phyloP scores from a whole-genome alignment of 2,113 vertebrate species.

The Pica pica region DNA sequence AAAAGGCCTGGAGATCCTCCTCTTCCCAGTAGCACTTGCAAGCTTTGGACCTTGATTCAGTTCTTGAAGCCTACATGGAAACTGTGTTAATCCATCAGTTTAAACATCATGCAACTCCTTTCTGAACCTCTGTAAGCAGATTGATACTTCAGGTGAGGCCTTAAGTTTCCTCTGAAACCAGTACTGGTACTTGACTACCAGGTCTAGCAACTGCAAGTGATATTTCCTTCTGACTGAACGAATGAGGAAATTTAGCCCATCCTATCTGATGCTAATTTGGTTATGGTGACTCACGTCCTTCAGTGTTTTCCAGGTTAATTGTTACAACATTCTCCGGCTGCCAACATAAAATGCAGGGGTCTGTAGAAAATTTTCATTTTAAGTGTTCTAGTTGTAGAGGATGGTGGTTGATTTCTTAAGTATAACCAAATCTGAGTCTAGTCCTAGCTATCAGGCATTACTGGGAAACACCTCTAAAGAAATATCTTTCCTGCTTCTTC shows the following conservation, averaged over 20 bases:
- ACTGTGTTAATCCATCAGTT: not conserved
- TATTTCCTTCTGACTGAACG: not conserved
- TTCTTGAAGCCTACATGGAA: not conserved
- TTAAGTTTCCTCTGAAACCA: not conserved
- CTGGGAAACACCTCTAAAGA: not conserved
- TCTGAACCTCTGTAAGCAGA: not conserved
- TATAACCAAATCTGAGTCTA: not conserved
- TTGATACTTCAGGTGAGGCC: not conserved
- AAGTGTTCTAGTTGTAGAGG: not conserved
- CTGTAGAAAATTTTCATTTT: not conserved
- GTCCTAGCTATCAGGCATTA: not conserved
- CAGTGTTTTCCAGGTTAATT: not conserved
- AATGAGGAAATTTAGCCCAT: not conserved
- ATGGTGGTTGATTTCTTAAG: not conserved
- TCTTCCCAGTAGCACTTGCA: not conserved
- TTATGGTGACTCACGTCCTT: not conserved
- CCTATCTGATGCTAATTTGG: not conserved
- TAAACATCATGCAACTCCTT: not conserved
- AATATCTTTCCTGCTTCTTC: not conserved
- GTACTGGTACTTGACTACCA: not conserved
- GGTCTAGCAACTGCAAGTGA: not conserved
- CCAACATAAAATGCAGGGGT: not conserved
- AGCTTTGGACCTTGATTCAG: not conserved
- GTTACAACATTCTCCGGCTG: not conserved
- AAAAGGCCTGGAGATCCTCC: not conserved